Conservation (phyloP, 2,113 vertebrate genomes). For the Crotalus horridus region DNA sequence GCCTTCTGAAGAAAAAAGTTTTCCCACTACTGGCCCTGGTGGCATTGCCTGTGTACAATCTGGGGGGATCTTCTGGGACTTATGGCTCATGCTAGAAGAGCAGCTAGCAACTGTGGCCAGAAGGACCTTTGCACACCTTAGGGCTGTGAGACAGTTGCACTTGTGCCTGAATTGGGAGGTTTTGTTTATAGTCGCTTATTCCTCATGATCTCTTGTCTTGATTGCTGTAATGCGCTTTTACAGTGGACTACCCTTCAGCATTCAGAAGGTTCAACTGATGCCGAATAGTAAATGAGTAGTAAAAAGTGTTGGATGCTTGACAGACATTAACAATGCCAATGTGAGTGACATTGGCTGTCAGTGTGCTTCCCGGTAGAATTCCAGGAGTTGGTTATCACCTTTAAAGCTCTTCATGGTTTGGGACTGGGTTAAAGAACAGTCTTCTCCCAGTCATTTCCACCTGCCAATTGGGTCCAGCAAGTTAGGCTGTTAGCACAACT, state of each 20-base stretch:
- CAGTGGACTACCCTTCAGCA: neutral
- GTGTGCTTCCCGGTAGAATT: neutral
- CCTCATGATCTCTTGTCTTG: neutral
- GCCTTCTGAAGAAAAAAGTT: neutral
- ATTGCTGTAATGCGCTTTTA: neutral
- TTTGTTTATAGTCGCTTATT: neutral
- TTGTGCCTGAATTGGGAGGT: neutral
- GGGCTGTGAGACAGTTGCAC: neutral
- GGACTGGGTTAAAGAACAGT: neutral
- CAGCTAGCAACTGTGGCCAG: neutral
- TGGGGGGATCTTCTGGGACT: neutral
- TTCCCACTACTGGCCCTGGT: neutral
- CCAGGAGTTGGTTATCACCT: neutral
- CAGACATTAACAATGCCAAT: neutral
- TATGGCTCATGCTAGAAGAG: neutral
- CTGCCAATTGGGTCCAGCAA: neutral
- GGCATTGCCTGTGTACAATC: neutral
- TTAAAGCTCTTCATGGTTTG: neutral
- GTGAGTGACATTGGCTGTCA: neutral
- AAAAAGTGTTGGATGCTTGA: neutral
- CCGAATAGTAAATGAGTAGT: neutral
- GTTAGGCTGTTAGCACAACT: neutral
- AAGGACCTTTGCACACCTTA: neutral
- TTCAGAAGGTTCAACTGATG: neutral
- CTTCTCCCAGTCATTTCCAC: neutral